Conservation (phyloP, 2,888 invertebrate species). For the Mythimna vitellina region DNA sequence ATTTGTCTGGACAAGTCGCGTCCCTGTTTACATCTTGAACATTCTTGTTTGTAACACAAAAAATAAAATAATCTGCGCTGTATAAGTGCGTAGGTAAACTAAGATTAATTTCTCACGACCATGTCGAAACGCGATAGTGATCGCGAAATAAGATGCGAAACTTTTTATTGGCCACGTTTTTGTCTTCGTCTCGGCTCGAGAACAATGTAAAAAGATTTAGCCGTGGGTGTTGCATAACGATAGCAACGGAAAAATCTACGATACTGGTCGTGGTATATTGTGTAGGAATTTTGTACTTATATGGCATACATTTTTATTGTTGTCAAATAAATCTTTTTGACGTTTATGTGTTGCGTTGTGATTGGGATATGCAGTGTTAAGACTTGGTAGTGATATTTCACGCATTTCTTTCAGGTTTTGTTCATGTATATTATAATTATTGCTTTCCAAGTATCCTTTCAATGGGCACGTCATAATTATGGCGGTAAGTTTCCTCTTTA, state of each 20-base stretch:
- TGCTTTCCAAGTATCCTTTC: background rate
- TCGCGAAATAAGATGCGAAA: conserved; percentile 81
- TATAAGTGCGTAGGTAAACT: conserved; percentile 61
- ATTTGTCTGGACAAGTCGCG: conserved; percentile 21
- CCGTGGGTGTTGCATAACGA: conserved; percentile 60
- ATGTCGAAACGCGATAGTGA: conserved; percentile 79
- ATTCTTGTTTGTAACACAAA: conserved; percentile 21
- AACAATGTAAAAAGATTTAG: conserved; percentile 71
- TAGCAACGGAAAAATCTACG: conserved; percentile 53
- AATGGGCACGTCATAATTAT: too few species aligned
- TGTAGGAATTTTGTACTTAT: conserved; percentile 40
- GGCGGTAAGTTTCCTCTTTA: too few species aligned
- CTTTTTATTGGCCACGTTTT: conserved; percentile 77
- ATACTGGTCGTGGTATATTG: conserved; percentile 44
- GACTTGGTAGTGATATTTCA: conserved; percentile 2
- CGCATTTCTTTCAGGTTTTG: background rate
- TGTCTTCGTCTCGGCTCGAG: conserved; percentile 65
- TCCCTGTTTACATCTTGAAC: conserved; percentile 7
- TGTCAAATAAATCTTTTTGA: conserved; percentile 37
- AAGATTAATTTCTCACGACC: conserved; percentile 79
- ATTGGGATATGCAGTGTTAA: conserved; percentile 5
- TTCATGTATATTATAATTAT: background rate
- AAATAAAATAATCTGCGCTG: conserved; percentile 33
- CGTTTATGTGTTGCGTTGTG: conserved; percentile 12
- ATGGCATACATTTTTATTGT: conserved; percentile 34